Conservation (phyloP, 2,888 invertebrate genomes). For the Spatulosminthurus flaviceps region DNA sequence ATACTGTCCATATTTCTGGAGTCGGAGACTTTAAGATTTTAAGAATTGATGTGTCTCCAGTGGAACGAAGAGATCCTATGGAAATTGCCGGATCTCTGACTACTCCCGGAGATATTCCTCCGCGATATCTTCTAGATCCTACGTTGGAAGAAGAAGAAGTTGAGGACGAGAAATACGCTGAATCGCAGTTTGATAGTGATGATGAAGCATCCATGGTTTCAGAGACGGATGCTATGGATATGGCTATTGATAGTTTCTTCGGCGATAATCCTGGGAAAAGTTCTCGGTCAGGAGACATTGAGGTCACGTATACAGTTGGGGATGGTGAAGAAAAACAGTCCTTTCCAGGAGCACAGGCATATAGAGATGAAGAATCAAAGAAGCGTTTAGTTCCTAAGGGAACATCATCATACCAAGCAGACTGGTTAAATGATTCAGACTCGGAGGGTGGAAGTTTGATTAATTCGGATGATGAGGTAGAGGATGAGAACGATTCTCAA, state of each 20-base stretch:
- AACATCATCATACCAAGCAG: conserved; percentile 96
- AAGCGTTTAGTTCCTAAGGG: conserved; percentile 86
- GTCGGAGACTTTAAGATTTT: conserved; percentile 93
- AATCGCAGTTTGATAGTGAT: conserved; percentile 47
- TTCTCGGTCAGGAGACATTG: neutral
- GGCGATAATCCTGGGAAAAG: conserved; percentile 38
- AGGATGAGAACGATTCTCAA: conserved; percentile 69
- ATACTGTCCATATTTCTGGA: conserved; percentile 89
- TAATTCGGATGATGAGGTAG: conserved; percentile 62
- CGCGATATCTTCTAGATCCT: conserved; percentile 58
- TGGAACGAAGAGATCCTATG: conserved; percentile 64
- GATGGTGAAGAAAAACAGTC: conserved; percentile 16
- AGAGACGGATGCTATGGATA: conserved; percentile 48
- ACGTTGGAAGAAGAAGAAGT: conserved; percentile 73
- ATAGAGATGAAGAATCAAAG: conserved; percentile 68
- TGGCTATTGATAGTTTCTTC: conserved; percentile 47
- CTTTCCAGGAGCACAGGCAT: neutral
- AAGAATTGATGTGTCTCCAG: conserved; percentile 70
- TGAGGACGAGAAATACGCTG: conserved; percentile 73
- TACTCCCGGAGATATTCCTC: conserved; percentile 40
- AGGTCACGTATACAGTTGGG: conserved; percentile 9
- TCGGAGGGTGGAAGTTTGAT: conserved; percentile 64
- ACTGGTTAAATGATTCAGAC: conserved; percentile 78
- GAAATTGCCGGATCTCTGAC: conserved; percentile 30
- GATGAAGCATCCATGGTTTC: conserved; percentile 45